These are phyloP conservation scores for Harpagoxenus sublaevis DNA, from an alignment of 2,888 invertebrate species.

Conservation along the genomic window DNA sequence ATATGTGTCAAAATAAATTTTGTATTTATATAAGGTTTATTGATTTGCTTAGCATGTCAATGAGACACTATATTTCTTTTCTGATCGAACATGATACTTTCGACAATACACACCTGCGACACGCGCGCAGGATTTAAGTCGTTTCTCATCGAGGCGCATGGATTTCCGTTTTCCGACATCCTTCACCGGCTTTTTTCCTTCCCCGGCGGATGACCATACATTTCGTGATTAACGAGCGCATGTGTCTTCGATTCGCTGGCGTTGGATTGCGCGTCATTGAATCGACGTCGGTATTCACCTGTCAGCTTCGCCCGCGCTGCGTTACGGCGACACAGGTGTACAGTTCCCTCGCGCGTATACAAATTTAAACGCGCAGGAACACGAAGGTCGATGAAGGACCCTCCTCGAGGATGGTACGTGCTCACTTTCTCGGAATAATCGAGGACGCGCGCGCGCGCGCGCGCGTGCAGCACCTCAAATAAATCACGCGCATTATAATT, in stretches of 20 bases:
- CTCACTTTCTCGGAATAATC: constrained; percentile 43
- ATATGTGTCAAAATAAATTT: background rate
- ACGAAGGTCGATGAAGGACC: constrained; percentile 25
- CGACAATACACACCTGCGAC: constrained; percentile 29
- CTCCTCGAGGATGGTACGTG: background rate
- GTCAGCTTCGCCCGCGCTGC: background rate
- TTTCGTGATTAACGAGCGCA: constrained; percentile 78
- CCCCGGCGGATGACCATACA: constrained; percentile 63
- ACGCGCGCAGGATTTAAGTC: constrained; percentile 39
- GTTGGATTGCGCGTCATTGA: constrained; percentile 66
- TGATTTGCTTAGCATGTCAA: background rate
- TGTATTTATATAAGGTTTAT: background rate
- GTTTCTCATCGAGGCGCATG: constrained; percentile 17
- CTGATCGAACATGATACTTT: background rate
- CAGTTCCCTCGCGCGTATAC: background rate
- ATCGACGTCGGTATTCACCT: constrained; percentile 51
- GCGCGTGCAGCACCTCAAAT: background rate
- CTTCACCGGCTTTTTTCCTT: constrained; percentile 50
- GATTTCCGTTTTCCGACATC: constrained; percentile 50
- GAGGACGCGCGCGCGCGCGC: constrained; percentile 32
- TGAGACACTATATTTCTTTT: constrained; percentile 15
- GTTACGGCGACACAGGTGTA: constrained; percentile 50
- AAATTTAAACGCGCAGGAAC: constrained; percentile 48
- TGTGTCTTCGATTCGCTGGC: constrained; percentile 76
- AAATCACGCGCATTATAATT: constrained; percentile 44